Evolutionary conservation across 2,888 invertebrate genomes (phyloP), one percentile per base, ranked within the genome.

Genomic region (Julus scanicus): DNA sequence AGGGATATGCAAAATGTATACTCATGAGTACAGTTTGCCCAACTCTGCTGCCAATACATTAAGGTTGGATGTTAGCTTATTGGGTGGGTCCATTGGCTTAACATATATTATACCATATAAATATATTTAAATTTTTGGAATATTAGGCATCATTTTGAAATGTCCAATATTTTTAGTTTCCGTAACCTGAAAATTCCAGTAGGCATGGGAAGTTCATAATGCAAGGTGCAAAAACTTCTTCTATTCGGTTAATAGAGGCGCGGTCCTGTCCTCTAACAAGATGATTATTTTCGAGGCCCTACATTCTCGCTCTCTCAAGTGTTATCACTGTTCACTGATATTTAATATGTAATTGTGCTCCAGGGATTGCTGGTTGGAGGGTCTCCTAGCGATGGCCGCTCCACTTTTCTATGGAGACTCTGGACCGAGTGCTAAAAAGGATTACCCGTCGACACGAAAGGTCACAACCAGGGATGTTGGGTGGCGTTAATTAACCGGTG

Each of bases 341-440:
- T 63, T 63, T n/a, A 63, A 63, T 17, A 63, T 63, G 63, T n/a
- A 63, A 63, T 63, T 63, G 63, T 63, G 63, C 63, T n/a, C n/a
- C 63, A 63, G 17, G n/a, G 63, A 63, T 63, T 63, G 63, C n/a
- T 63, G 63, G 63, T 63, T 63, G 63, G 53, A 53, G 53, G 53
- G 53, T 53, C 53, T 53, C 53, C 53, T 53, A 53, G 53, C 53
- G 53, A 53, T 53, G 53, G 53, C 53, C 53, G 53, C 53, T 53
- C 53, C 53, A 53, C 53, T 53, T 53, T 53, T 53, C 63, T 63
- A n/a, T 17, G 63, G 63, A 63, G 63, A 63, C 17, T 63, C 63
- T 63, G 63, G 63, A 17, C 63, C n/a, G 63, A n/a, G 63, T 17
- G 5, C 63, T 63, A 17, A n/a, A 63, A 63, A 63, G 63, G 63